Conservation (phyloP, 1,140 invertebrate species). For the Eupristina koningsbergeri region DNA sequence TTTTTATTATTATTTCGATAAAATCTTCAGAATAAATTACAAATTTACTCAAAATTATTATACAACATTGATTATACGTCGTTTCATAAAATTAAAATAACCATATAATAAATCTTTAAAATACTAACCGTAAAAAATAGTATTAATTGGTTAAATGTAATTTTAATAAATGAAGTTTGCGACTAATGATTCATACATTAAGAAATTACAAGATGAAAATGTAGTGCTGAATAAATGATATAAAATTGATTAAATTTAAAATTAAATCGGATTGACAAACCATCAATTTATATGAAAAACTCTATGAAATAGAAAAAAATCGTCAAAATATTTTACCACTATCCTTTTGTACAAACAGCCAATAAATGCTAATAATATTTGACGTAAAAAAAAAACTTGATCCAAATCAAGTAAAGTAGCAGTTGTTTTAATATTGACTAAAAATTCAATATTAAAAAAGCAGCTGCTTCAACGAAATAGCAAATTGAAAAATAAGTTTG, state of each 20-base stretch:
- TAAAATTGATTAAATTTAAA: not conserved
- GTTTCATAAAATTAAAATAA: not conserved
- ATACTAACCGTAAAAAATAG: not conserved
- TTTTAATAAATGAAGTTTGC: not conserved
- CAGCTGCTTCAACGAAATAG: not conserved
- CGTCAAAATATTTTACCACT: not conserved
- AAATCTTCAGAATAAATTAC: not conserved
- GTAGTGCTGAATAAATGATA: not conserved
- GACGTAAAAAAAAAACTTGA: not conserved
- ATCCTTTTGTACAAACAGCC: not conserved
- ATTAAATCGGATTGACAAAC: not conserved
- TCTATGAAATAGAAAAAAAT: not conserved
- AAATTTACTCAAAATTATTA: not conserved
- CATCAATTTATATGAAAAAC: not conserved
- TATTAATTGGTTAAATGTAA: not conserved
- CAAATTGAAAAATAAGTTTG: not conserved
- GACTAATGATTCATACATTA: not conserved
- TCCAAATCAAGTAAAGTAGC: not conserved
- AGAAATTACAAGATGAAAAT: not conserved
- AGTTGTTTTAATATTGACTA: not conserved
- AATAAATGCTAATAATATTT: not conserved
- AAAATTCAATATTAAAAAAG: not conserved
- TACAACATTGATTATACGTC: not conserved
- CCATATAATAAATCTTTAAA: not conserved
- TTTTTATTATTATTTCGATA: not conserved